A percentile compares a stretch with the other conserved stretches of the same genome.
phyloP scores from a whole-genome alignment of 2,113 vertebrate species.

The Dromas ardeola region DNA sequence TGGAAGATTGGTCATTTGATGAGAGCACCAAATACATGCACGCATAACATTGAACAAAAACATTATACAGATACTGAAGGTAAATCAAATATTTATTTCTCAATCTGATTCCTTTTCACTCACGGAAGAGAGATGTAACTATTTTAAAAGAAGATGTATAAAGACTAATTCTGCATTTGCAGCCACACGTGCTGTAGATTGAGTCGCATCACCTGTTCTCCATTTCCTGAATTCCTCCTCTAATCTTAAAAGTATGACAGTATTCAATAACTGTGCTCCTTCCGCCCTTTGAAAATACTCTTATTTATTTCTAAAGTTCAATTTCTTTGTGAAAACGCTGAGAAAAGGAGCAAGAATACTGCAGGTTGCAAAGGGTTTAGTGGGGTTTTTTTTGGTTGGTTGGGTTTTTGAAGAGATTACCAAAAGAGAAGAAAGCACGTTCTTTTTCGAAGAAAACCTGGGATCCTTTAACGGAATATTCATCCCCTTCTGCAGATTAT shows the following conservation, averaged over 20 bases:
- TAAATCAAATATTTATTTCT: not conserved
- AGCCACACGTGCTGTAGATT: not conserved
- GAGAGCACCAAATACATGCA: not conserved
- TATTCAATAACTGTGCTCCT: not conserved
- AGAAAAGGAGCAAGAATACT: not conserved
- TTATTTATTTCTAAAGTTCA: not conserved
- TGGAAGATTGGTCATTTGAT: not conserved
- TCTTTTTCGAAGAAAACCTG: not conserved
- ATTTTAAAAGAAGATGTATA: not conserved
- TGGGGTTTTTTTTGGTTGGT: not conserved
- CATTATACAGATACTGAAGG: not conserved
- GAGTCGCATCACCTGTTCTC: not conserved
- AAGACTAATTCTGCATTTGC: not conserved
- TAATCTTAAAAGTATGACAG: not conserved
- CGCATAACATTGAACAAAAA: not conserved
- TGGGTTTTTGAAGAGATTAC: not conserved
- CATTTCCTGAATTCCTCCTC: not conserved
- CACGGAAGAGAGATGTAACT: not conserved
- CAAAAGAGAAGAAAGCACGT: not conserved
- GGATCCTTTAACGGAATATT: not conserved
- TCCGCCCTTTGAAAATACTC: not conserved
- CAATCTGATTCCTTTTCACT: not conserved
- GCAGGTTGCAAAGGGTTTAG: not conserved
- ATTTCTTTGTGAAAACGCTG: not conserved
- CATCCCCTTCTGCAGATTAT: not conserved